Evolutionary conservation across 2,113 vertebrate species (phyloP).

Genomic region (Bujurquina vittata): DNA sequence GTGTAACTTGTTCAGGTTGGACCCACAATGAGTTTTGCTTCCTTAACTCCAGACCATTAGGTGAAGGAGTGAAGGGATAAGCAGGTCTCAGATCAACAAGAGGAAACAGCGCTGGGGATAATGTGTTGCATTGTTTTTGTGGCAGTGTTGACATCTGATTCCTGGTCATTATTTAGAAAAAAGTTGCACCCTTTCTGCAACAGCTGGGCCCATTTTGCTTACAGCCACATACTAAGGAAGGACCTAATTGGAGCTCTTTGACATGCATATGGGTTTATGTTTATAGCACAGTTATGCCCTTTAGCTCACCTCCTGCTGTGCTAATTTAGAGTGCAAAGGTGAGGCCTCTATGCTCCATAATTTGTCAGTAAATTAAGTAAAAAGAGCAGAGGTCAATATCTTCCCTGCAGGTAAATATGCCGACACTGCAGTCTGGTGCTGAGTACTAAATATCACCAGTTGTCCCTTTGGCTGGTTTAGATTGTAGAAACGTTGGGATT

Average conservation of each 20-base stretch:
- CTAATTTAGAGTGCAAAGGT: constrained; percentile 61
- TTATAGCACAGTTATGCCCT: constrained; percentile 59
- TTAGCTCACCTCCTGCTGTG: constrained; percentile 35
- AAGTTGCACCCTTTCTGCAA: constrained; percentile 15
- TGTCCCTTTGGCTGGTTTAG: constrained; percentile 17
- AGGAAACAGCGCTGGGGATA: constrained; percentile 19
- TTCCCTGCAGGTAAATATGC: constrained; percentile 52
- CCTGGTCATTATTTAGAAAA: constrained; percentile 44
- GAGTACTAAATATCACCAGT: constrained; percentile 60
- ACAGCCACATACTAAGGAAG: constrained; percentile 48
- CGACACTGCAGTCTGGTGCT: constrained; percentile 52
- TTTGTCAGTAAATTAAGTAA: constrained; percentile 71
- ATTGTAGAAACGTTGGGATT: constrained; percentile 9
- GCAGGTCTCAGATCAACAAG: constrained; percentile 54
- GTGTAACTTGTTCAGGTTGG: constrained; percentile 56
- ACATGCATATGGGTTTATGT: constrained; percentile 59
- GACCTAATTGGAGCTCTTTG: constrained; percentile 63
- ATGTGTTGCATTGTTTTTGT: constrained; percentile 34
- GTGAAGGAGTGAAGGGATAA: constrained; percentile 43
- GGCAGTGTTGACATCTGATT: constrained; percentile 17
- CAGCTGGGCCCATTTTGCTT: constrained; percentile 24
- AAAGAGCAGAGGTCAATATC: constrained; percentile 71
- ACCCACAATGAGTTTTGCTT: constrained; percentile 65
- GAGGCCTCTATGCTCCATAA: constrained; percentile 65
- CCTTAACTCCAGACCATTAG: constrained; percentile 56